These are phyloP conservation scores for Pampusana beccarii DNA, from an alignment of 2,113 vertebrate genomes.

Conservation along the genomic window DNA sequence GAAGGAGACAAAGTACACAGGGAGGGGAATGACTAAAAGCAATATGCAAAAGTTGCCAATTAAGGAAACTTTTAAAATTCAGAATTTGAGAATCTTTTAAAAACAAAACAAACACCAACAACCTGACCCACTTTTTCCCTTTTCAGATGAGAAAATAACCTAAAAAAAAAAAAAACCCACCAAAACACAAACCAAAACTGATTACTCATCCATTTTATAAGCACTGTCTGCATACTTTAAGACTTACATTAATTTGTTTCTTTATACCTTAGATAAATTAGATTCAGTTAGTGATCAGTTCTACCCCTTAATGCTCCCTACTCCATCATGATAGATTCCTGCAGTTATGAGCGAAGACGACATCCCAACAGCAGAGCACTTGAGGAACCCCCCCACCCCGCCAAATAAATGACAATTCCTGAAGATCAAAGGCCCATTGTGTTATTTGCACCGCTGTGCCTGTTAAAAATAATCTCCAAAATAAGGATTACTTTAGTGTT, in stretches of 20 bases:
- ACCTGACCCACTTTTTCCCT: not conserved
- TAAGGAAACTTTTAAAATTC: not conserved
- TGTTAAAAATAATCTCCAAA: slow-evolving; percentile 25
- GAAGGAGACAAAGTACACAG: not conserved
- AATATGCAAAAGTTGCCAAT: not conserved
- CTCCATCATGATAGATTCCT: not conserved
- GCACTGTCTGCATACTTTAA: not conserved
- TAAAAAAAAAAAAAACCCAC: no score
- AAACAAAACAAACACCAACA: not conserved
- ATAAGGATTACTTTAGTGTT: not conserved
- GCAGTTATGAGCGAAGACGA: not conserved
- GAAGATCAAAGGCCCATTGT: not conserved
- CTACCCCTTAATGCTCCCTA: not conserved
- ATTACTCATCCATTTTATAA: not conserved
- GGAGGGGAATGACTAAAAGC: not conserved
- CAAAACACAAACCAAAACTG: no score
- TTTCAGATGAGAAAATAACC: not conserved
- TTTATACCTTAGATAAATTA: not conserved
- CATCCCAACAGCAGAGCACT: not conserved
- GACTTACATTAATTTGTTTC: not conserved
- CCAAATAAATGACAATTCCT: not conserved
- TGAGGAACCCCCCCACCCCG: not conserved
- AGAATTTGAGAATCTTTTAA: not conserved
- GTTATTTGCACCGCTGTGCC: not conserved
- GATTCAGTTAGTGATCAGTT: not conserved